Base-by-base conservation (phyloP, 2,113 vertebrate species). In the Pyrgilauda ruficollis region DNA sequence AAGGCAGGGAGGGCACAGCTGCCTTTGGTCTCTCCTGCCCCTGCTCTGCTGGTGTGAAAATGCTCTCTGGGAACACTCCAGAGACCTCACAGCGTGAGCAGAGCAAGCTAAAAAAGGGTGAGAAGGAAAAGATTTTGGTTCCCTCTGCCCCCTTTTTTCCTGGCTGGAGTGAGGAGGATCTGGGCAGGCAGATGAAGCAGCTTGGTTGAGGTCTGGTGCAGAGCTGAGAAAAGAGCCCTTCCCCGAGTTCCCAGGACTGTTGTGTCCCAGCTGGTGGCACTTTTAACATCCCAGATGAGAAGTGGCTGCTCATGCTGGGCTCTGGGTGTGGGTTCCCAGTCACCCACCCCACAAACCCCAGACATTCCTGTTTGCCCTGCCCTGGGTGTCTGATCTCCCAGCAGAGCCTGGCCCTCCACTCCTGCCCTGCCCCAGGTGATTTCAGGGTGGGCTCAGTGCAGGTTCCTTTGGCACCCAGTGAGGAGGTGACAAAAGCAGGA, bases 341-440 rank as follows among this genome's bases (percentile, higher is more conserved):
- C 63, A 9, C 10, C 15, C 30, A 4, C 58, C 68, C 75, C 18
- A 15, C 26, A 5, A 47, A 23, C 50, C 41, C 41, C 82, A 12
- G 13, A 37, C 11, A 0, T 13, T 44, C 2, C 21, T 18, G 27
- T 22, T 80, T 1, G 46, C 30, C 0, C 50, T 23, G n/a, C 28
- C 11, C 58, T 7, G 39, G 7, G 33, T 55, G 17, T 13, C 53
- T 14, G 77, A 9, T 10, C 9, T 0, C 30, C 2, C 1, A 10
- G 44, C 4, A 28, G 24, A 18, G 9, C n/a, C 67, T 15, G 33
- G 27, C 59, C 58, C 66, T 46, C 37, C 39, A 0, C 70, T 63
- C 9, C 62, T 56, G 53, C 44, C 67, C 84, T 64, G 55, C 63
- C 49, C 14, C 67, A 1, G 69, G 31, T 27, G 31, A 8, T 21